Base-by-base conservation (phyloP, 30 jellyfish, hydroid and myxozoan genomes). In the Turritopsis rubra region DNA sequence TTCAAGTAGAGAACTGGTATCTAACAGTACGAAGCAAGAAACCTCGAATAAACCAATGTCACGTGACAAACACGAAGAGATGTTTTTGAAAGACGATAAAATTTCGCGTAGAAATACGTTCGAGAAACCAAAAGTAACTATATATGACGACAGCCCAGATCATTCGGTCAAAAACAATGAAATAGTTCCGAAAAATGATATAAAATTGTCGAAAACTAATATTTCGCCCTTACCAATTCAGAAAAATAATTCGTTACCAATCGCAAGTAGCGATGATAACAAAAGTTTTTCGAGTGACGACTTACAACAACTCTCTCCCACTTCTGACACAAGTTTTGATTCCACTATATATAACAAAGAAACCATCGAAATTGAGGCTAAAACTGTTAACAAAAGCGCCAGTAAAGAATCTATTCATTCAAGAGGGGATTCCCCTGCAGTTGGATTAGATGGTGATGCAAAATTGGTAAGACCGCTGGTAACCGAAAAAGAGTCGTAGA, bases 401-500 rank as follows among this genome's bases (percentile, higher is more conserved):
- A 23, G 77, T 19, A 68, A 68, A n/a, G 77, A 68, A 22, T 68
- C 60, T 41, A 41, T 41, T 13, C 60, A 41, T 3, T 41, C 60
- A 41, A 41, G 60, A 41, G 60, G 60, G 5, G 60, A 41, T 41
- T 41, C 85, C 22, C 71, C 66, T 31, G 66, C 21, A 21, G 83
- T 52, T 16, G 71, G 84, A 22, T 30, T 91, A 21, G 97, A 91
- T 21, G 97, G 89, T 22, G 97, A 91, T 79, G 97, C 97, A 1
- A 91, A 86, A 81, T 66, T 91, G 96, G 97, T 91, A 83, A 83
- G 92, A 16, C 20, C 18, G 52, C 8, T 5, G 4, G 24, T n/a
- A 74, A 27, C 60, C 13, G 60, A 41, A 41, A 13, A 13, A 5
- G 60, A 41, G 60, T 41, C 13, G 60, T 41, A 41, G 13, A 41